These are phyloP conservation scores for Verasper variegatus DNA, from an alignment of 2,113 vertebrate genomes.

Conservation along the genomic window DNA sequence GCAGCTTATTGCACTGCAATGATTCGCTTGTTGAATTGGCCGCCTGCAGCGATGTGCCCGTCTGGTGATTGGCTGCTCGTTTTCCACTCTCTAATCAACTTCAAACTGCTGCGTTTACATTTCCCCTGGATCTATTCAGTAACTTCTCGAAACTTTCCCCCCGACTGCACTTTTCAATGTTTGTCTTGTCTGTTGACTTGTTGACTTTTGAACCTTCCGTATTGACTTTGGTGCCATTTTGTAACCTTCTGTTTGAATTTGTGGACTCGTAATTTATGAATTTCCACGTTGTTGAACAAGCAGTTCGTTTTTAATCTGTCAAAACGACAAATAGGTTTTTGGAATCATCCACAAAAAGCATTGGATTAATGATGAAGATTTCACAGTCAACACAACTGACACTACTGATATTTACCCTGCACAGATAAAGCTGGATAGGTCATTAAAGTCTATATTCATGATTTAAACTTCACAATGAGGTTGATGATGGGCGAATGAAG, in stretches of 20 bases:
- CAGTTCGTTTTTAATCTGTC: not conserved
- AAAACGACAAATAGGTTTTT: not conserved
- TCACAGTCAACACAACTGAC: not conserved
- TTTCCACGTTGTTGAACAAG: not conserved
- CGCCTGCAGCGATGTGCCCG: conserved; percentile 27
- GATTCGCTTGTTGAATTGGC: conserved; percentile 36
- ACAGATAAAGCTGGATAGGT: not conserved
- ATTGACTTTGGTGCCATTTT: not conserved
- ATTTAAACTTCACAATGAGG: not conserved
- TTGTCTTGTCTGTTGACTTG: not conserved
- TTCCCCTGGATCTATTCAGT: not conserved
- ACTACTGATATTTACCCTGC: not conserved
- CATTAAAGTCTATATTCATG: not conserved
- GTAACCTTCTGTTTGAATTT: not conserved
- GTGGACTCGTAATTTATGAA: not conserved
- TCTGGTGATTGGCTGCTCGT: conserved; percentile 41
- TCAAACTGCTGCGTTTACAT: conserved; percentile 41
- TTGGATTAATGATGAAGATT: not conserved
- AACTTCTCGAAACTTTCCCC: conserved; percentile 2
- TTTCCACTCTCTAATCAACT: conserved; percentile 53
- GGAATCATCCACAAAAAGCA: not conserved
- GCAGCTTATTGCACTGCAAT: conserved; percentile 30
- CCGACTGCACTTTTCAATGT: not conserved
- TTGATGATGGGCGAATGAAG: not conserved
- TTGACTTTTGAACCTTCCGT: not conserved